A percentile compares a stretch with the other conserved stretches of the same genome.
These are phyloP conservation scores for Nephrocerus scutellatus DNA, from an alignment of 2,888 invertebrate genomes.

Conservation along the genomic window DNA sequence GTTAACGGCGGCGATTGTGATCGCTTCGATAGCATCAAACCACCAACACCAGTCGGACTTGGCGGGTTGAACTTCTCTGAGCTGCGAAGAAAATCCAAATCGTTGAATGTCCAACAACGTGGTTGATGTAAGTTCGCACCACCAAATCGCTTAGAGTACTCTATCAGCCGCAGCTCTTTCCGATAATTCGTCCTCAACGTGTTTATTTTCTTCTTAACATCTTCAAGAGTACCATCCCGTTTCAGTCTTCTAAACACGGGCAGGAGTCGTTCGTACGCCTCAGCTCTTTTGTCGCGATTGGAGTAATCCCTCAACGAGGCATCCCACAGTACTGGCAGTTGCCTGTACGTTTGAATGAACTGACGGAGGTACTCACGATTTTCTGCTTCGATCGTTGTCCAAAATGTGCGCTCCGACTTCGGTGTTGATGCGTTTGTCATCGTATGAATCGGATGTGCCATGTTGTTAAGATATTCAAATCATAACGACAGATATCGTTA, in stretches of 20 bases:
- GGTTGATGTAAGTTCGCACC: conserved; percentile 36
- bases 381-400: too few relatives aligned
- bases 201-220: conserved; percentile 44
- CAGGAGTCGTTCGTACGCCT: conserved; percentile 37
- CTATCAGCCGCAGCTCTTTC: conserved; percentile 40
- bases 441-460: too few relatives aligned
- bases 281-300: conserved; percentile 40
- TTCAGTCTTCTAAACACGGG: conserved; percentile 40
- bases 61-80: conserved; percentile 41
- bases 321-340: conserved; percentile 41
- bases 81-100: conserved; percentile 38
- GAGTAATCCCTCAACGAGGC: conserved; percentile 41
- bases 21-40: too few relatives aligned
- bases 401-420: too few relatives aligned
- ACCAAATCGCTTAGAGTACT: conserved; percentile 35
- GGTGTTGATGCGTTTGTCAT: too few relatives aligned
- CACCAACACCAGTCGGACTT: too few relatives aligned
- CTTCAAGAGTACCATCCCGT: conserved; percentile 42
- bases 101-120: conserved; percentile 40
- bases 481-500: too few relatives aligned
- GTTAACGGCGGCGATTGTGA: too few relatives aligned
- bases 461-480: too few relatives aligned
- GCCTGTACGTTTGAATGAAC: conserved; percentile 13
- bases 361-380: conserved; percentile 15
- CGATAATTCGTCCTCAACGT: conserved; percentile 42